phyloP scores from a whole-genome alignment of 1,140 invertebrate genomes.

The Lordiphosa mommai region DNA sequence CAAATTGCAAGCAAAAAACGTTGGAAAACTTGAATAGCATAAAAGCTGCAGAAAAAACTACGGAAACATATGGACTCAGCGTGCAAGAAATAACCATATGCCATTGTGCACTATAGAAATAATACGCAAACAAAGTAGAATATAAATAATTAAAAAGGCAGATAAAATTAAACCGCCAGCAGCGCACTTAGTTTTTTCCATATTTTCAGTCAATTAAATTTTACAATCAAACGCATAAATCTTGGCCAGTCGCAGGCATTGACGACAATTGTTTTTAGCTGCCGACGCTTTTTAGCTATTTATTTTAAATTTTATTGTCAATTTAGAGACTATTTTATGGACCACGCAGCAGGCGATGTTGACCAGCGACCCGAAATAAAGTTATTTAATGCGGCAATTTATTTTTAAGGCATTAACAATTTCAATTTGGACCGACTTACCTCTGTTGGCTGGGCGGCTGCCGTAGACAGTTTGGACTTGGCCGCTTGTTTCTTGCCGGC shows the following conservation, averaged over 20 bases:
- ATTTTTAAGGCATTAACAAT: constrained; percentile 64
- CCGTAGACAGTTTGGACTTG: constrained; percentile 42
- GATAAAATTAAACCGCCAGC: constrained; percentile 27
- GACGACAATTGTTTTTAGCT: constrained; percentile 66
- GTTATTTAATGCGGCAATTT: constrained; percentile 73
- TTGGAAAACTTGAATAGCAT: constrained; percentile 18
- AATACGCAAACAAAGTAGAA: constrained; percentile 23
- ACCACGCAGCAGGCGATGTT: constrained; percentile 49
- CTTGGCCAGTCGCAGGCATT: constrained; percentile 37
- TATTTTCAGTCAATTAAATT: constrained; percentile 80
- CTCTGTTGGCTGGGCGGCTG: constrained; percentile 48
- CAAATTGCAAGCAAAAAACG: constrained; percentile 25
- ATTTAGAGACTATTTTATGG: constrained; percentile 73
- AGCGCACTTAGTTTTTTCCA: constrained; percentile 1
- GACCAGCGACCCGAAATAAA: constrained; percentile 54
- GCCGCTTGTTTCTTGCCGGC: constrained; percentile 31
- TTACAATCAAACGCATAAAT: constrained; percentile 75
- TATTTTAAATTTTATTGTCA: constrained; percentile 76
- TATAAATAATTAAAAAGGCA: constrained; percentile 19
- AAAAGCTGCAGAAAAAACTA: constrained; percentile 32
- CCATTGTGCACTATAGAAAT: constrained; percentile 13
- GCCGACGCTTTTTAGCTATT: constrained; percentile 44
- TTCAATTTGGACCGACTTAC: constrained; percentile 47
- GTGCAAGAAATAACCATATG: constrained; percentile 11
- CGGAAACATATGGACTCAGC: constrained; percentile 6